Percentiles rank a stretch among this genome's conserved stretches.
phyloP scores from a whole-genome alignment of 2,113 vertebrate species.

The human region GRCh38 chr2:145397001-145397500 shows the following conservation, averaged over 20 bases:
- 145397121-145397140: rapidly evolving
- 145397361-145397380: background rate
- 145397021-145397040: background rate
- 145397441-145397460: background rate
- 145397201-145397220: background rate
- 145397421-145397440: background rate
- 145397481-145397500: background rate
- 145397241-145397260: background rate
- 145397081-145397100: background rate
- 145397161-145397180: background rate
- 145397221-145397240: background rate
- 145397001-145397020: background rate
- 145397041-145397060: background rate
- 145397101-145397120: background rate
- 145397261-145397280: background rate
- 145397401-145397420: background rate
- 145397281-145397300: background rate
- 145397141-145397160: background rate
- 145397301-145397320: background rate
- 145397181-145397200: background rate
- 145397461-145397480: background rate
- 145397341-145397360: background rate
- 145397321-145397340: background rate
- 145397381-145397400: background rate
- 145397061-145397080: background rate